Evolutionary conservation across 2,888 invertebrate genomes (phyloP).

Genomic region (Stenotaenia linearis): DNA sequence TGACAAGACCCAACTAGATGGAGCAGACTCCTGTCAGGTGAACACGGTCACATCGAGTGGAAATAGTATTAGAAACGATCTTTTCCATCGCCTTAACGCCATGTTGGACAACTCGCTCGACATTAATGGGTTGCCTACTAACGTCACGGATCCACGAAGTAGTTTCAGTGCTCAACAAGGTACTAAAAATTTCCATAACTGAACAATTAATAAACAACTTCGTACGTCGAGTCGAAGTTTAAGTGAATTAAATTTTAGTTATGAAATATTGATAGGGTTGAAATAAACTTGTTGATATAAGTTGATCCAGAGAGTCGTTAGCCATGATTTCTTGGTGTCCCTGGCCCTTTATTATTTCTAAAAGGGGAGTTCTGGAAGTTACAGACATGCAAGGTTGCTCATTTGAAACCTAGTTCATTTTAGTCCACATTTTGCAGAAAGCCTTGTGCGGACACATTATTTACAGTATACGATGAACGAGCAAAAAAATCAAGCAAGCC

Average conservation of each 20-base stretch:
- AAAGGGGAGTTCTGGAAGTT: neutral
- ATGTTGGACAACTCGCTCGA: slow-evolving; percentile 48
- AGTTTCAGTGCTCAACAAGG: slow-evolving; percentile 24
- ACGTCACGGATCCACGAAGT: neutral
- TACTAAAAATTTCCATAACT: neutral
- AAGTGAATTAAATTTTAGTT: neutral
- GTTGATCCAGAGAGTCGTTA: neutral
- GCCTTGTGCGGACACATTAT: neutral
- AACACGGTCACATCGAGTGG: neutral
- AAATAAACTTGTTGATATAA: neutral
- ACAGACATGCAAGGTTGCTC: neutral
- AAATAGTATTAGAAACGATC: slow-evolving; percentile 39
- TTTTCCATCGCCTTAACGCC: slow-evolving; percentile 47
- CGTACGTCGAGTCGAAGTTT: neutral
- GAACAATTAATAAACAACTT: neutral
- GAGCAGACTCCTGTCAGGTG: slow-evolving; percentile 29
- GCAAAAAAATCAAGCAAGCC: neutral
- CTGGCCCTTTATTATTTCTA: neutral
- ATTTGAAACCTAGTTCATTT: neutral
- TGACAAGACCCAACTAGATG: slow-evolving; percentile 27
- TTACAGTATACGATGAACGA: neutral
- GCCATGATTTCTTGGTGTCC: neutral
- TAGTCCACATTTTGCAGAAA: neutral
- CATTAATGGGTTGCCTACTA: slow-evolving; percentile 37
- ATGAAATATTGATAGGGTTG: neutral